Evolutionary conservation across 2,113 vertebrate species (phyloP).

Genomic region (Phaethornis superciliosus): DNA sequence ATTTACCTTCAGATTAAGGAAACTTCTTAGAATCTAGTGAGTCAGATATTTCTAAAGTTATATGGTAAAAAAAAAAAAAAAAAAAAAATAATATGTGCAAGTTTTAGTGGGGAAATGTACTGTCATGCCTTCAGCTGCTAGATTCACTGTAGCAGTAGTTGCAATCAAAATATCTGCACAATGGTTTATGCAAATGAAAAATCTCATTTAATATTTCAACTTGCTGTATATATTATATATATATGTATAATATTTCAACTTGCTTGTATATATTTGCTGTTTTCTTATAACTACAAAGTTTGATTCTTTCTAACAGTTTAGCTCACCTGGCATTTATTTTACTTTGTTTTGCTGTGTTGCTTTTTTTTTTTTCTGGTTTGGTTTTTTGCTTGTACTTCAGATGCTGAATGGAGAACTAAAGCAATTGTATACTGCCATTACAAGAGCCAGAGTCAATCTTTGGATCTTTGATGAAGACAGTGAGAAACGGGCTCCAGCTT

Average conservation of each 20-base stretch:
- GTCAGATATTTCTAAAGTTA: neutral
- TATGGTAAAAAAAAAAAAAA: neutral
- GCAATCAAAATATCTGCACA: neutral
- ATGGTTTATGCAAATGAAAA: neutral
- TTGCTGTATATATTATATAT: too few species aligned
- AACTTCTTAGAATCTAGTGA: neutral
- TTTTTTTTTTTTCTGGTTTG: neutral
- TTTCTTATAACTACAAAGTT: neutral
- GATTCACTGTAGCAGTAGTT: neutral
- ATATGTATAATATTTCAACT: neutral
- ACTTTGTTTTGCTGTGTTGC: neutral
- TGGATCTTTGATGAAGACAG: conserved; percentile 85
- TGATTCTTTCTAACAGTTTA: neutral
- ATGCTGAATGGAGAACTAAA: conserved; percentile 84
- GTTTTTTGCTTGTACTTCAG: conserved; percentile 34
- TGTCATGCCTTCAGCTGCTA: neutral
- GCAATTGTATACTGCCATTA: conserved; percentile 83
- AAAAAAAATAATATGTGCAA: neutral
- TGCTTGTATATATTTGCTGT: neutral
- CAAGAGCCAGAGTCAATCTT: conserved; percentile 83
- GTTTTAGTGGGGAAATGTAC: neutral
- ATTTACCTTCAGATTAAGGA: neutral
- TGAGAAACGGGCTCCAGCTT: conserved; percentile 81
- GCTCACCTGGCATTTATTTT: neutral
- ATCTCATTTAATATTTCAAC: neutral